Conservation (phyloP, 1,140 invertebrate genomes). For the Micrasema minimum region DNA sequence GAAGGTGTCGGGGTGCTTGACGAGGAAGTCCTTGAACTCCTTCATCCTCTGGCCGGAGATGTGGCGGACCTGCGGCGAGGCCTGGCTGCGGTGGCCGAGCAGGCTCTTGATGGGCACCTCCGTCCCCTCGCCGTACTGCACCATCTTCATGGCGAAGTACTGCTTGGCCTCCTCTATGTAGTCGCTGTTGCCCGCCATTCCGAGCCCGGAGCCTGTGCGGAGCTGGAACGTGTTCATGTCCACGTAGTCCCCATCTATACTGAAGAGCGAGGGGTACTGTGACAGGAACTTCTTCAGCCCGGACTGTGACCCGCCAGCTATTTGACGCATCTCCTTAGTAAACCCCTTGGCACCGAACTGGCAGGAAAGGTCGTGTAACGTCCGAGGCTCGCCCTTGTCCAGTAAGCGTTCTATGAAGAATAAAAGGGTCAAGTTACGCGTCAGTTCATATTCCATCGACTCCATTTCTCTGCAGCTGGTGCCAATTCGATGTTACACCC, state of each 20-base stretch:
- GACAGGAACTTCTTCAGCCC: slow-evolving; percentile 91
- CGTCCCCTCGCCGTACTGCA: slow-evolving; percentile 88
- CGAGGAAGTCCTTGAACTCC: slow-evolving; percentile 92
- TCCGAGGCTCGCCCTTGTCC: slow-evolving; percentile 93
- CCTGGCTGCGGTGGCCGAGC: slow-evolving; percentile 91
- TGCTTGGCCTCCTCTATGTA: slow-evolving; percentile 93
- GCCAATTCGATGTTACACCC: slow-evolving; percentile 52
- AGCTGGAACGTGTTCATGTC: slow-evolving; percentile 83
- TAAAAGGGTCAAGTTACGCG: slow-evolving; percentile 92
- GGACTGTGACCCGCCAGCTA: slow-evolving; percentile 93
- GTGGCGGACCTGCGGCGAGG: slow-evolving; percentile 93
- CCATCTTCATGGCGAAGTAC: slow-evolving; percentile 92
- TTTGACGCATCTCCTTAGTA: slow-evolving; percentile 94
- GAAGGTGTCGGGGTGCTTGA: slow-evolving; percentile 87
- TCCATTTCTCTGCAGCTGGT: slow-evolving; percentile 78
- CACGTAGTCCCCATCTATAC: slow-evolving; percentile 91
- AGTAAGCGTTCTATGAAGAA: slow-evolving; percentile 96
- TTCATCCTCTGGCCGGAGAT: slow-evolving; percentile 94
- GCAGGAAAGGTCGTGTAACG: slow-evolving; percentile 94
- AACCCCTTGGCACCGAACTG: slow-evolving; percentile 97
- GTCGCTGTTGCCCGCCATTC: slow-evolving; percentile 74
- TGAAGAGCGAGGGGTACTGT: slow-evolving; percentile 92
- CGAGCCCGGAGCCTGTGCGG: slow-evolving; percentile 65
- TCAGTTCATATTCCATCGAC: slow-evolving; percentile 91
- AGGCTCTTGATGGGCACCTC: slow-evolving; percentile 94